Percentiles rank a stretch among this genome's conserved stretches.
Evolutionary conservation across 2,113 vertebrate species (phyloP).

Genomic region (Lipophrys pholis): DNA sequence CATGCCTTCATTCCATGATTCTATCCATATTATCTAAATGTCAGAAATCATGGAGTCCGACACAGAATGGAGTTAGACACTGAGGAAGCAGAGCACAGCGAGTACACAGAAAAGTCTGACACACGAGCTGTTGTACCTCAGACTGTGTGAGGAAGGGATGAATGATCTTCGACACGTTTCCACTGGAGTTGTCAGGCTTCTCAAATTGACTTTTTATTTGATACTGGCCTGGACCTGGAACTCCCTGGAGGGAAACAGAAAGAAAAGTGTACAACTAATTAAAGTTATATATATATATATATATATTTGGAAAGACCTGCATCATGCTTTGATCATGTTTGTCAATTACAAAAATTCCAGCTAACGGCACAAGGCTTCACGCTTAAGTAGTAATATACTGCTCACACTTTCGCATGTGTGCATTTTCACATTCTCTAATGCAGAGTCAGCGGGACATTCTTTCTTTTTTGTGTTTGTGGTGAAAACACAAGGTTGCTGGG

Average conservation of each 20-base stretch:
- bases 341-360: no score
- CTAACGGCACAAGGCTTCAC: constrained; percentile 21
- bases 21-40: no score
- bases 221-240: constrained; percentile 77
- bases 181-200: constrained; percentile 23
- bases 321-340: constrained; percentile 16
- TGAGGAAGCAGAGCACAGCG: no score
- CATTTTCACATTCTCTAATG: background rate
- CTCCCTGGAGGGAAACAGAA: constrained; percentile 63
- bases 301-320: no score
- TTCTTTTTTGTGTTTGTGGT: constrained; percentile 10
- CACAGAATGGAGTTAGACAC: no score
- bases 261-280: constrained; percentile 17
- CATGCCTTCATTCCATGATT: no score
- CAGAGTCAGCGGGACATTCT: constrained; percentile 20
- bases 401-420: constrained; percentile 1
- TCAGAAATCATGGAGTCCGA: no score
- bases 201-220: constrained; percentile 77
- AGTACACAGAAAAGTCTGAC: background rate
- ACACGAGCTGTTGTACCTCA: constrained; percentile 54
- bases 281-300: no score
- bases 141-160: constrained; percentile 67
- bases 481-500: constrained; percentile 15
- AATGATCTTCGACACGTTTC: constrained; percentile 1
- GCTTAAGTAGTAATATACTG: constrained; percentile 17